Evolutionary conservation across 2,888 invertebrate genomes (phyloP).

Genomic region (Hylaea fasciaria): DNA sequence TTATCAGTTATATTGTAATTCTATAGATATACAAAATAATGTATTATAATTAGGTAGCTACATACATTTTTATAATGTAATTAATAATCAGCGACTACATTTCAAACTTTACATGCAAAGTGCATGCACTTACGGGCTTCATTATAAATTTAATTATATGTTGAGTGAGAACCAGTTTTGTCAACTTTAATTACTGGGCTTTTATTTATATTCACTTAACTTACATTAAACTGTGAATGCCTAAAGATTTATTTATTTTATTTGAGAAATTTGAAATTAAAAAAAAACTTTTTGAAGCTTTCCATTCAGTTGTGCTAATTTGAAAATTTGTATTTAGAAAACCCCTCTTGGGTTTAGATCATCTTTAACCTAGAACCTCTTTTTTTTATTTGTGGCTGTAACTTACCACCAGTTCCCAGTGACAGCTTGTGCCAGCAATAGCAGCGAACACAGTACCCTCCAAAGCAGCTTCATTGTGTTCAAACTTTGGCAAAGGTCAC

Average conservation of each 20-base stretch:
- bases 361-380: too few relatives aligned
- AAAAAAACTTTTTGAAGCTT: too few relatives aligned
- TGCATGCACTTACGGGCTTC: constrained; percentile 12
- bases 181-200: constrained; percentile 13
- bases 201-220: constrained; percentile 13
- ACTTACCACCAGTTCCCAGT: constrained; percentile 81
- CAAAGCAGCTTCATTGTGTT: constrained; percentile 75
- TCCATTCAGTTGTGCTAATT: too few relatives aligned
- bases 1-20: too few relatives aligned
- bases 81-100: not conserved
- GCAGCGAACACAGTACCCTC: constrained; percentile 70
- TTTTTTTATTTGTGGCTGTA: not conserved
- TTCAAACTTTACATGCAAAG: constrained; percentile 9
- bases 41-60: too few relatives aligned
- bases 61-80: not conserved
- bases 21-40: too few relatives aligned
- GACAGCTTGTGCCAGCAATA: constrained; percentile 70
- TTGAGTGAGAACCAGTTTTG: constrained; percentile 25
- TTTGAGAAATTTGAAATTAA: too few relatives aligned
- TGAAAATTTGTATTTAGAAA: too few relatives aligned
- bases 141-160: constrained; percentile 31
- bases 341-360: too few relatives aligned
- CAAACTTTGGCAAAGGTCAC: constrained; percentile 48
- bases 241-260: too few relatives aligned
- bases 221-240: too few relatives aligned